phyloP scores from a whole-genome alignment of 2,888 invertebrate genomes.

The Napeogenes inachia region DNA sequence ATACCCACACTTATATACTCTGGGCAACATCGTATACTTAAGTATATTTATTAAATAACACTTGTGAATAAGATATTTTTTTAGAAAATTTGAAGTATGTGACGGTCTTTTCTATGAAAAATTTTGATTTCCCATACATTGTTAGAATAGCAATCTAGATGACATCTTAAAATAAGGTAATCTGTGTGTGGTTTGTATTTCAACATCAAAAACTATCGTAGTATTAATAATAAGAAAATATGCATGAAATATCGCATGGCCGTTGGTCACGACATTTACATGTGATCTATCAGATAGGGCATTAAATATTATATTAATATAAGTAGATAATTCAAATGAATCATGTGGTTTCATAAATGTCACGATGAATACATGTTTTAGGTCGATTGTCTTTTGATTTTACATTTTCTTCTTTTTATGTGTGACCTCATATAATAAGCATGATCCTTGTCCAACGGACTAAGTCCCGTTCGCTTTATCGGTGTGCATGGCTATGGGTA shows the following conservation, averaged over 20 bases:
- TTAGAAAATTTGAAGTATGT: conserved; percentile 1
- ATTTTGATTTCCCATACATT: conserved; percentile 8
- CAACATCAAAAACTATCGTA: conserved; percentile 22
- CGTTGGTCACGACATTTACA: conserved; percentile 16
- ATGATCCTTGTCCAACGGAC: conserved; percentile 53
- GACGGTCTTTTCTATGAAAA: conserved; percentile 11
- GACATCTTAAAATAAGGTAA: conserved; percentile 22
- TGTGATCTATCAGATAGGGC: conserved; percentile 2
- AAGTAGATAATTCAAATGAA: conserved; percentile 20
- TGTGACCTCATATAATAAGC: conserved; percentile 72
- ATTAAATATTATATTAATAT: neutral
- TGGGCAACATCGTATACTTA: conserved; percentile 7
- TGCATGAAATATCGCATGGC: conserved; percentile 35
- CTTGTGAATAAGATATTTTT: too few relatives aligned
- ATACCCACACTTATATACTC: conserved; percentile 11
- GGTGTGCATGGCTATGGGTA: conserved; percentile 71
- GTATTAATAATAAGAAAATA: conserved; percentile 24
- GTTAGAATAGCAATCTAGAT: conserved; percentile 21
- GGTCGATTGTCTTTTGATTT: conserved; percentile 48
- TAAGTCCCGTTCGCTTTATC: conserved; percentile 55
- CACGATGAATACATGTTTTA: conserved; percentile 40
- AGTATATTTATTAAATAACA: neutral
- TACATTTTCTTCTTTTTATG: conserved; percentile 45
- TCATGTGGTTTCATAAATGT: conserved; percentile 38
- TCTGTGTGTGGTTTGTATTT: conserved; percentile 11